These are phyloP conservation scores for Tenrec ecaudatus DNA, from an alignment of 2,113 vertebrate species.

Conservation along the genomic window DNA sequence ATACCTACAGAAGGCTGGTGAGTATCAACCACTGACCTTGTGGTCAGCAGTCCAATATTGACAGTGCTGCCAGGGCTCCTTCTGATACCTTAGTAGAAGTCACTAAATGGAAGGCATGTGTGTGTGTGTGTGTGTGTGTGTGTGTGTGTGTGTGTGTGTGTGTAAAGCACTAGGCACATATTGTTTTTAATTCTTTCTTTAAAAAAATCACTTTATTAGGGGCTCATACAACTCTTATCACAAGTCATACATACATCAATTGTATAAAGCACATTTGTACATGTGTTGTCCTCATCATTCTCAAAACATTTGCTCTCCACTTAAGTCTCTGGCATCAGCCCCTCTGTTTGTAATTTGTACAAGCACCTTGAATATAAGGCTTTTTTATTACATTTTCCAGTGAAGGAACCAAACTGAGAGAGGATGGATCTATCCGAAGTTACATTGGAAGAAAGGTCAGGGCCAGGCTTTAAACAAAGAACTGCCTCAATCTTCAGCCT, in stretches of 20 bases:
- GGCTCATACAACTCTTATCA: too few species aligned
- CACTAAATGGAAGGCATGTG: not conserved
- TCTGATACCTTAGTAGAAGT: not conserved
- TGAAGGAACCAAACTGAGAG: slow-evolving; percentile 27
- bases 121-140: not conserved
- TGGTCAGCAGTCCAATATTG: too few species aligned
- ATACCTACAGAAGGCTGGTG: too few species aligned
- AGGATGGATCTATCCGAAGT: slow-evolving; percentile 12
- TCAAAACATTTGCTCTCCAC: too few species aligned
- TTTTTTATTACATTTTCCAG: not conserved
- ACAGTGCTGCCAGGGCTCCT: too few species aligned
- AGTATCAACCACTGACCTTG: too few species aligned
- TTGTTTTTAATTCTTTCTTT: slow-evolving; percentile 45
- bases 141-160: not conserved
- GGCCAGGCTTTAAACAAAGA: not conserved
- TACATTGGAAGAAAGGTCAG: not conserved
- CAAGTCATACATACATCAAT: too few species aligned
- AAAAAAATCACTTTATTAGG: not conserved
- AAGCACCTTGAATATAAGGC: not conserved
- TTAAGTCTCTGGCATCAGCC: too few species aligned
- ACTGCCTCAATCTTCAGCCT: not conserved
- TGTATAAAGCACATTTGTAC: too few species aligned
- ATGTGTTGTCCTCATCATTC: too few species aligned
- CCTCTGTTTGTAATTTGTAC: slow-evolving; percentile 44
- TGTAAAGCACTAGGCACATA: not conserved